Percentiles rank a stretch among this genome's conserved stretches.
Evolutionary conservation across 2,113 vertebrate species (phyloP).

Genomic region (Castor canadensis): DNA sequence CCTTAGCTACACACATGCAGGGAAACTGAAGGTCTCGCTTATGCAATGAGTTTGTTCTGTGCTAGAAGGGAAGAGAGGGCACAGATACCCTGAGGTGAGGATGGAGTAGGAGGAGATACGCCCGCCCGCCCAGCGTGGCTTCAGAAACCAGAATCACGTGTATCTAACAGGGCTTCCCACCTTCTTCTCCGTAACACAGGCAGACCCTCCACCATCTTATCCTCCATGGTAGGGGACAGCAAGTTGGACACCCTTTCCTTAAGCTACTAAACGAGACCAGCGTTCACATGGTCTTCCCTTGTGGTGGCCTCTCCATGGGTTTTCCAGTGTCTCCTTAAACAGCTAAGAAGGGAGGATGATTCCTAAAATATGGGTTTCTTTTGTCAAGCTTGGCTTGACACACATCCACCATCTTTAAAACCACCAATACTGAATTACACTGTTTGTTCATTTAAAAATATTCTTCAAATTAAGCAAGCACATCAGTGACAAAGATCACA

Average conservation of each 20-base stretch:
- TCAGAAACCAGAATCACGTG: background rate
- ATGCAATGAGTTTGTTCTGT: background rate
- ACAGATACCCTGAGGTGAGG: background rate
- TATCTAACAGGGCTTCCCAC: background rate
- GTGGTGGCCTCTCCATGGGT: background rate
- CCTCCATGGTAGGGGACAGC: background rate
- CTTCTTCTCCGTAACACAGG: background rate
- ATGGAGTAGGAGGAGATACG: background rate
- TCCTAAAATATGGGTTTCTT: background rate
- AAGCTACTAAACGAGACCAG: background rate
- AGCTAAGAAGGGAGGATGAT: background rate
- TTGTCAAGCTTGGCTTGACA: background rate
- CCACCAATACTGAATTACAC: background rate
- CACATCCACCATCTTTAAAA: background rate
- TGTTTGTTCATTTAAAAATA: slow-evolving; percentile 38
- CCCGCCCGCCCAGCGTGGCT: background rate
- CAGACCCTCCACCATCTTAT: background rate
- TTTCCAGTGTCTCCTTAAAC: background rate
- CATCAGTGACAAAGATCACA: background rate
- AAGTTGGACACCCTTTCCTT: background rate
- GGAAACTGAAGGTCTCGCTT: background rate
- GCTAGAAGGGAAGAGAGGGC: background rate
- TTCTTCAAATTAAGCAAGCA: slow-evolving; percentile 21
- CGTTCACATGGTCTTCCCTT: background rate
- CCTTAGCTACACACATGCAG: background rate